phyloP scores from a whole-genome alignment of 64 coral and sea anemone genomes.

The Hydrozoanthus tunicans region DNA sequence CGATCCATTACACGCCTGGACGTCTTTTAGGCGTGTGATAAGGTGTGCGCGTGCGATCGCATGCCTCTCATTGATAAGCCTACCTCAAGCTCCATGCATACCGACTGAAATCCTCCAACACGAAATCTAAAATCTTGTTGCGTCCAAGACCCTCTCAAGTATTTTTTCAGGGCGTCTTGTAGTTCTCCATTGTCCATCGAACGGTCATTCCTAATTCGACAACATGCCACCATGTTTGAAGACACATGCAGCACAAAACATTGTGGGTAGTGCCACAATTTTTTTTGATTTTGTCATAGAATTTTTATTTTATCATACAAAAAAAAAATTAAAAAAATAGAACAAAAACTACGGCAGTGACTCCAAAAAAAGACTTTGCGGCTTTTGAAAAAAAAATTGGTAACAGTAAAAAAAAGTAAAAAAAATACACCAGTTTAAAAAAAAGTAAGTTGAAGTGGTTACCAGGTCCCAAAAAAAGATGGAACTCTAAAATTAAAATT shows the following conservation, averaged over 20 bases:
- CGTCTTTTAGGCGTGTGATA: too few species aligned
- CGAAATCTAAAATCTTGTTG: slow-evolving; percentile 74
- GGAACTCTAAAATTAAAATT: too few species aligned
- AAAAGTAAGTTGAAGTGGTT: slow-evolving; percentile 25
- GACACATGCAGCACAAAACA: neutral
- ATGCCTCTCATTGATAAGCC: too few species aligned
- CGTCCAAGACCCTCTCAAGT: slow-evolving; percentile 42
- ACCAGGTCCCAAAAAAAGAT: neutral
- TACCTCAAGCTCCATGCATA: slow-evolving; percentile 69
- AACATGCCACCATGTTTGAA: slow-evolving; percentile 32
- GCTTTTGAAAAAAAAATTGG: neutral
- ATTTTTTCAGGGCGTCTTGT: slow-evolving; percentile 14
- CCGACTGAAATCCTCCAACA: slow-evolving; percentile 59
- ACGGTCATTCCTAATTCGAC: slow-evolving; percentile 58
- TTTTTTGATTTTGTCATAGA: neutral
- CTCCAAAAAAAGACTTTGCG: neutral
- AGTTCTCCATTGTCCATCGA: slow-evolving; percentile 63
- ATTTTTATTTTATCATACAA: neutral
- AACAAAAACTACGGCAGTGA: neutral
- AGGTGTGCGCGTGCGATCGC: too few species aligned
- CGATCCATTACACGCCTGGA: neutral
- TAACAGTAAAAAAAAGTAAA: neutral
- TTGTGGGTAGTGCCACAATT: neutral
- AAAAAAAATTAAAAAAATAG: neutral
- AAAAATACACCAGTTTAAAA: neutral